Conservation (phyloP, 2,113 vertebrate species). For the Climacteris rufus region DNA sequence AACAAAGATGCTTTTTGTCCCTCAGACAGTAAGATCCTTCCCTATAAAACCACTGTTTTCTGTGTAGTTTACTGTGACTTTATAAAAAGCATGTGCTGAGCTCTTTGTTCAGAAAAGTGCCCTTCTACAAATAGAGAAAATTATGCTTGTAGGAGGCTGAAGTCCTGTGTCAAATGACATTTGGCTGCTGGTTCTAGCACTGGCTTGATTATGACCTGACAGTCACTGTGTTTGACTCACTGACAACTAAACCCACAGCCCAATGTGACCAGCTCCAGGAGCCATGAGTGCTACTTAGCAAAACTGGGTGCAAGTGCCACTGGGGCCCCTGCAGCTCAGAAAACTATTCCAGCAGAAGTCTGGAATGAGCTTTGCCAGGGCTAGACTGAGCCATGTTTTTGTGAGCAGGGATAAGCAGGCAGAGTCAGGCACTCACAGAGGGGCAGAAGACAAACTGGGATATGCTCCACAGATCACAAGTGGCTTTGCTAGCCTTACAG, state of each 20-base stretch:
- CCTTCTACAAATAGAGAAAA: not conserved
- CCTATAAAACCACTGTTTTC: not conserved
- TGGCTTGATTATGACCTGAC: not conserved
- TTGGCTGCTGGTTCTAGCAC: not conserved
- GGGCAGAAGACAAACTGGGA: not conserved
- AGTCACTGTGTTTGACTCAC: not conserved
- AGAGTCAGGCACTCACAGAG: not conserved
- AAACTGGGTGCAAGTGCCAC: not conserved
- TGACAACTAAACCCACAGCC: rapidly evolving
- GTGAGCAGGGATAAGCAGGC: not conserved
- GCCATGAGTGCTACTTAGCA: not conserved
- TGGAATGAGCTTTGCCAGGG: not conserved
- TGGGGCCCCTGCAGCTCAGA: not conserved
- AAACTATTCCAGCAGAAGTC: not conserved
- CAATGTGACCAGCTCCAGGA: rapidly evolving
- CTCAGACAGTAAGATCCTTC: not conserved
- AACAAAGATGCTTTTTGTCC: not conserved
- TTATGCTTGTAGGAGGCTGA: not conserved
- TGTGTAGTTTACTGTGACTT: not conserved
- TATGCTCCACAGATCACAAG: not conserved
- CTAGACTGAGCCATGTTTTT: not conserved
- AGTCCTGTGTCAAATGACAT: not conserved
- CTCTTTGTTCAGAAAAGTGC: not conserved
- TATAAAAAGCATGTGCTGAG: not conserved
- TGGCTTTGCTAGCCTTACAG: not conserved